A percentile compares a stretch with the other conserved stretches of the same genome.
Conservation (phyloP, 2,888 invertebrate genomes). For the Rhodophaea formosa region DNA sequence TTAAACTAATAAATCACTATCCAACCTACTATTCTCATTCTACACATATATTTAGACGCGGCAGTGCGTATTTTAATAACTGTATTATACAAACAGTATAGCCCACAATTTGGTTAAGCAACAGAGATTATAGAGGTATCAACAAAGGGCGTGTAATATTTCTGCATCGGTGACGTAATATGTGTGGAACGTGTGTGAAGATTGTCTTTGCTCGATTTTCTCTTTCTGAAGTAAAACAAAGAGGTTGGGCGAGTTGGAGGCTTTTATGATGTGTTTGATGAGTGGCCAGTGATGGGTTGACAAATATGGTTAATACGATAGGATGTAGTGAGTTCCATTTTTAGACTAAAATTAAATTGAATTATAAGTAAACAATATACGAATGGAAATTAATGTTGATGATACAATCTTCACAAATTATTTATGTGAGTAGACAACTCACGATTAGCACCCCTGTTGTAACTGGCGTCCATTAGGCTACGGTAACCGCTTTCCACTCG, state of each 20-base stretch:
- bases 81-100: slow-evolving; percentile 2
- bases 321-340: too few relatives aligned
- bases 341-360: too few relatives aligned
- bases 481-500: too few relatives aligned
- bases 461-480: too few relatives aligned
- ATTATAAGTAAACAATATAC: too few relatives aligned
- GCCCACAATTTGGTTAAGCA: slow-evolving; percentile 8
- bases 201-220: slow-evolving; percentile 12
- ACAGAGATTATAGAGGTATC: not conserved
- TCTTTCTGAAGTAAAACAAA: slow-evolving; percentile 12
- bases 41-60: not conserved
- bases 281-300: too few relatives aligned
- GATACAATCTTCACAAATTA: too few relatives aligned
- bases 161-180: slow-evolving; percentile 9
- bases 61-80: slow-evolving; percentile 1
- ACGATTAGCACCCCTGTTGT: too few relatives aligned
- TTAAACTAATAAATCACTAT: not conserved
- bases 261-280: not conserved
- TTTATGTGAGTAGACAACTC: too few relatives aligned
- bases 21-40: not conserved
- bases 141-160: slow-evolving; percentile 17
- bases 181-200: not conserved
- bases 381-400: too few relatives aligned
- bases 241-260: not conserved
- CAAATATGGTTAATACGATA: too few relatives aligned